Base-by-base conservation (phyloP, 2,113 vertebrate species). In the Hylia prasina region DNA sequence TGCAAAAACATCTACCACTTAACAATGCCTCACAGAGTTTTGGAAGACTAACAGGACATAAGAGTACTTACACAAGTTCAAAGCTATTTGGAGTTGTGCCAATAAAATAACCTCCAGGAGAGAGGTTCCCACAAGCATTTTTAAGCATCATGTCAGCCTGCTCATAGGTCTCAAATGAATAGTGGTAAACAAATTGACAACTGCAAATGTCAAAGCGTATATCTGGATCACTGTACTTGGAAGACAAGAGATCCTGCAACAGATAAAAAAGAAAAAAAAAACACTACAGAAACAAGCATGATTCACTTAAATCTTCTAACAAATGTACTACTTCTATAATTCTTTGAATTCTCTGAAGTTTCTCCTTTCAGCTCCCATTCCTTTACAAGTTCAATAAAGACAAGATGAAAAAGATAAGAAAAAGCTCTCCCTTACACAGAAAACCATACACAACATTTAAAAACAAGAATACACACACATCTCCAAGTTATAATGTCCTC, bases 111-210 rank as follows among this genome's bases (percentile, higher is more conserved):
- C 99, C 99, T 48, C 99, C 99, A 7, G 98, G 99, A 48, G 97
- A 97, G 51, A 99, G 98, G 35, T 97, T 98, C 93, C 99, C 99
- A 66, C 99, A 99, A 66, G 99, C 99, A 15, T 99, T 99, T 95
- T 98, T 98, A 96, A 99, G 98, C 99, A 99, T 99, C 98, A 97
- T 98, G 87, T 99, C 98, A 9, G 99, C 99, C 97, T 99, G 99
- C 82, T 98, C 97, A 39, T 98, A 98, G 0, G 98, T 99, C 97
- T 99, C 99, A 87, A 99, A 99, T 6, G 99, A 99, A 94, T 99
- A 99, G 96, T 99, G 99, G 92, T 98, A 99, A 65, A 99, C 99
- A 97, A 99, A 99, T 63, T 99, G 99, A 98, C 99, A 99, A 97
- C 99, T 99, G 97, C 99, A 99, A 94, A 99, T 98, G 95, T 99